Base-by-base conservation (phyloP, 2,113 vertebrate genomes). In the Verasper variegatus region DNA sequence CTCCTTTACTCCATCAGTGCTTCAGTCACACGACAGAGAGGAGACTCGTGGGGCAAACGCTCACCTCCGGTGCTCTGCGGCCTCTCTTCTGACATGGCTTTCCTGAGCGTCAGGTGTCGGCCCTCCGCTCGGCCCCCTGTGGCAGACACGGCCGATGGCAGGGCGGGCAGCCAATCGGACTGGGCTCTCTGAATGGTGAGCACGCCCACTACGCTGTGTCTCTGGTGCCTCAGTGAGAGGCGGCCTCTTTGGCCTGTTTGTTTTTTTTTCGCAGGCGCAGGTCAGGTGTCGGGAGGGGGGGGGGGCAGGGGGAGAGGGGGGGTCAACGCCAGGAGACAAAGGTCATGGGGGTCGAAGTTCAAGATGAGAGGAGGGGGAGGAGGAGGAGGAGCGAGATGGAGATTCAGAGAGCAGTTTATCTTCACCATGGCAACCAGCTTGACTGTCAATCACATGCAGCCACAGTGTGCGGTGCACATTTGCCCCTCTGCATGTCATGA, bases 201-300 rank as follows among this genome's bases (percentile, higher is more conserved):
- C 94, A 96, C 96, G 91, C 97, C 98, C 93, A 95, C 96, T 95
- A 99, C 95, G 96, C 96, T 98, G 97, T 98, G 97, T 94, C 97
- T 96, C 95, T 97, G 97, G 92, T 96, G 96, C 95, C 96, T 97
- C 95, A 94, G 94, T 93, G 94, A 94, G 95, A 96, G 95, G 95
- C 87, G 94, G 95, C 95, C 95, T 94, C 95, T 96, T 91, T 96
- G 96, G 96, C 95, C 96, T 96, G 95, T 94, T 94, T 91, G 93
- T 57, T 51, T 51, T 51, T 79, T 80, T 78, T 78, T 85, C 27
- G 69, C 27, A 74, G 81, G 61, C 35, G 74, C 49, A 62, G 85
- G 79, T 84, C 68, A 55, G 72, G 47, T 54, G 79, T 78, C 71
- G 37, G 61, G 67, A 56, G 63, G 24, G 23, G 55, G 59, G 74